Percentiles rank a stretch among this genome's conserved stretches.
phyloP scores from a whole-genome alignment of 1,140 invertebrate genomes.

The Cydia amplana region DNA sequence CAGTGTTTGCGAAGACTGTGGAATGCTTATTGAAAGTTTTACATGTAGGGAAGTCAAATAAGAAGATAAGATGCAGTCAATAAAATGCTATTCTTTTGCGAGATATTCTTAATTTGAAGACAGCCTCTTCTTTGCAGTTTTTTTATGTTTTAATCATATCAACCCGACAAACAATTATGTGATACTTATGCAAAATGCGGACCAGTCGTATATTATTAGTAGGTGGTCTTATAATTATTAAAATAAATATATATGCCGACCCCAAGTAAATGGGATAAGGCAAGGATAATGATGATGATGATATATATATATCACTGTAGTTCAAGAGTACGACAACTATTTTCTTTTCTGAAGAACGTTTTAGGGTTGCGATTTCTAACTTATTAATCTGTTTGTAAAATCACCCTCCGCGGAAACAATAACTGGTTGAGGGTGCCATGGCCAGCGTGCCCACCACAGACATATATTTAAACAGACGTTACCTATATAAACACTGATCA shows the following conservation, averaged over 20 bases:
- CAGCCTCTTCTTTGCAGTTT: not conserved
- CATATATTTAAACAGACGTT: not conserved
- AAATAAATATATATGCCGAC: no score
- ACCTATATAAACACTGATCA: not conserved
- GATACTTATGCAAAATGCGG: no score
- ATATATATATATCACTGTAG: no score
- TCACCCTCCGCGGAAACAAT: slow-evolving; percentile 10
- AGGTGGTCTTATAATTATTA: no score
- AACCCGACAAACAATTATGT: no score
- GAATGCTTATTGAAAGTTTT: slow-evolving; percentile 8
- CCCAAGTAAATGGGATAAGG: no score
- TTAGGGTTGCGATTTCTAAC: not conserved
- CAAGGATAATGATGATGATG: no score
- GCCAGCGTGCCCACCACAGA: slow-evolving; percentile 8
- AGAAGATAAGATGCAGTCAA: not conserved
- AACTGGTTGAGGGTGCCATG: slow-evolving; percentile 24
- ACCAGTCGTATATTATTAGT: no score
- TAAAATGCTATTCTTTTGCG: not conserved
- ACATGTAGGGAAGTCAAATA: not conserved
- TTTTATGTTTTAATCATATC: no score
- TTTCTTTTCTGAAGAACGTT: not conserved
- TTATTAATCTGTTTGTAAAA: slow-evolving; percentile 20
- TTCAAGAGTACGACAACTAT: not conserved
- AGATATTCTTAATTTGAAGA: not conserved
- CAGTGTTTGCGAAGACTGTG: slow-evolving; percentile 28